These are phyloP conservation scores for Terrapene triunguis DNA, from an alignment of 2,113 vertebrate species.

Conservation along the genomic window DNA sequence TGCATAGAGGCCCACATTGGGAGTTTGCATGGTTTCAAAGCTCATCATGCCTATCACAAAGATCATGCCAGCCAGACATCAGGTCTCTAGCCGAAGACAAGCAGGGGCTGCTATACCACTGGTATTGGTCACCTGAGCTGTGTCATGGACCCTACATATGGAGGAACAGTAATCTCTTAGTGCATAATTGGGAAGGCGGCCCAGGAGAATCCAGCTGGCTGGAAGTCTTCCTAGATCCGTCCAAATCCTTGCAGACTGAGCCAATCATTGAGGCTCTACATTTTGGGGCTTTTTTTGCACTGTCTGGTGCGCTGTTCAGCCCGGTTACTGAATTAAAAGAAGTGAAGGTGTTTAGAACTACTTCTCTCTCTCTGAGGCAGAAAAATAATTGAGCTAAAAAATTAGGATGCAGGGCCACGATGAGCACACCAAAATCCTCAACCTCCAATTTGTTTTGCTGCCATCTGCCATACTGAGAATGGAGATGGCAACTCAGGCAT, in stretches of 20 bases:
- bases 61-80: not conserved
- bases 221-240: not conserved
- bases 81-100: too few relatives aligned
- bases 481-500: not conserved
- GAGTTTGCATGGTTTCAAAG: not conserved
- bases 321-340: not conserved
- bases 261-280: not conserved
- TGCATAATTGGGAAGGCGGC: not conserved
- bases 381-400: not conserved
- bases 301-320: not conserved
- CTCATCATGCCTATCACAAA: not conserved
- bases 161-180: not conserved
- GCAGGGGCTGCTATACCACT: not conserved
- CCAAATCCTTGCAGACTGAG: not conserved
- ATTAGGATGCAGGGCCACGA: not conserved
- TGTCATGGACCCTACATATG: not conserved
- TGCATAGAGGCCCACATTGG: not conserved
- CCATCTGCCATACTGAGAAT: not conserved
- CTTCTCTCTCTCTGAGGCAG: not conserved
- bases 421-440: not conserved
- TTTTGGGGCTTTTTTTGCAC: not conserved
- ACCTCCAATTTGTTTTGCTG: not conserved
- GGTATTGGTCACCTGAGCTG: not conserved
- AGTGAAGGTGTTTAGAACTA: not conserved
- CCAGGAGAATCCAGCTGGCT: not conserved